phyloP scores from a whole-genome alignment of 2,797 vertebrate species.

The Argyrosomus regius region DNA sequence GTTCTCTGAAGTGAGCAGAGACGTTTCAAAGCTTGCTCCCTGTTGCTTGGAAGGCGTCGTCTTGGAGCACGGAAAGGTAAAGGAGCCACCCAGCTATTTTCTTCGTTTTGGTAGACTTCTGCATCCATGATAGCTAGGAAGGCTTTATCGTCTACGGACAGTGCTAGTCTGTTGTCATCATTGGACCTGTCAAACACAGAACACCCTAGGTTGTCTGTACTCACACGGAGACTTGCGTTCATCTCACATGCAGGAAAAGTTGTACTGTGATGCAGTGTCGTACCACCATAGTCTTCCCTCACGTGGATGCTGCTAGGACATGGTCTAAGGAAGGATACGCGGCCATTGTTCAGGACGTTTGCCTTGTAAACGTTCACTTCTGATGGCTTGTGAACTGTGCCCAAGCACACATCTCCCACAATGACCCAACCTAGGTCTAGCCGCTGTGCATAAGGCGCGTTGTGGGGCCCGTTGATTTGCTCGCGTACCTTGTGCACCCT shows the following conservation, averaged over 20 bases:
- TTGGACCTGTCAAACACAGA: conserved; percentile 6
- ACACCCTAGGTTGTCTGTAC: background rate
- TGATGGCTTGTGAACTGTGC: conserved; percentile 1
- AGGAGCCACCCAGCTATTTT: conserved; percentile 24
- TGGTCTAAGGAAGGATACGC: background rate
- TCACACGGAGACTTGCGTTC: background rate
- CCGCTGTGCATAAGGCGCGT: conserved; percentile 14
- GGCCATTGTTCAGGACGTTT: background rate
- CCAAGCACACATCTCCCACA: conserved; percentile 31
- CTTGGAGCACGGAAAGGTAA: background rate
- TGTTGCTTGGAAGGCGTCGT: background rate
- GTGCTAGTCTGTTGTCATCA: conserved; percentile 4
- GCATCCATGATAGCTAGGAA: conserved; percentile 22
- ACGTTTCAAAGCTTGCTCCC: background rate
- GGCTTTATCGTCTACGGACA: conserved; percentile 3
- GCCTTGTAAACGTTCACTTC: background rate
- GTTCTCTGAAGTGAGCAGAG: background rate
- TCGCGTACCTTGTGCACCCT: conserved; percentile 6
- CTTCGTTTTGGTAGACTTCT: background rate
- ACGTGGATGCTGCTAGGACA: conserved; percentile 9
- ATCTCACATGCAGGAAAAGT: no score
- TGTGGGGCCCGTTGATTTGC: conserved; percentile 22
- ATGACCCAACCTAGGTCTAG: conserved; percentile 26
- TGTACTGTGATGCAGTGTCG: background rate
- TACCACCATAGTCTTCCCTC: background rate